phyloP scores from a whole-genome alignment of 2,888 invertebrate species.

The Noctua comes region DNA sequence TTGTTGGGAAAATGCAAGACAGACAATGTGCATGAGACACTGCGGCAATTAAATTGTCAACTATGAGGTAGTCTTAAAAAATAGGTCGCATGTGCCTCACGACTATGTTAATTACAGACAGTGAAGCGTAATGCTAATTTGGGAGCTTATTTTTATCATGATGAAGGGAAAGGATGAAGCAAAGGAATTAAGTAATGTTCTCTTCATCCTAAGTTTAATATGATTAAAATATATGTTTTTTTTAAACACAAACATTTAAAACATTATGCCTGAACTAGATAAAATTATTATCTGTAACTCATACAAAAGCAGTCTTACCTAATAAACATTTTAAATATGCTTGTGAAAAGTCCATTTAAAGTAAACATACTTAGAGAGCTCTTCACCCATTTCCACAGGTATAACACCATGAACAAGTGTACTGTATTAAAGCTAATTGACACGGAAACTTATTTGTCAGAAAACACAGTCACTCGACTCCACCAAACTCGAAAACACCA shows the following conservation, averaged over 20 bases:
- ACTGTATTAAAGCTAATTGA: not conserved
- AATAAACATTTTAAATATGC: not conserved
- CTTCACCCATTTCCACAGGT: not conserved
- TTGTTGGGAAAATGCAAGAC: not conserved
- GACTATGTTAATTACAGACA: not conserved
- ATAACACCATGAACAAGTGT: not conserved
- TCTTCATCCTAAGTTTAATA: not conserved
- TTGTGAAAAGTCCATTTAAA: not conserved
- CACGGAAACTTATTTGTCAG: not conserved
- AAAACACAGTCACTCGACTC: not conserved
- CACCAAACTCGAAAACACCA: not conserved
- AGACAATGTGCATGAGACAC: not conserved
- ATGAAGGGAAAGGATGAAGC: not conserved
- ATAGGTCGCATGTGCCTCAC: conserved; percentile 1
- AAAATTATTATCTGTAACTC: not conserved
- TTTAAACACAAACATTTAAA: not conserved
- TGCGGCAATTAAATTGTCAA: not conserved
- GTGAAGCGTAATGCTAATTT: not conserved
- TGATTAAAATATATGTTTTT: not conserved
- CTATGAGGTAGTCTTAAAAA: not conserved
- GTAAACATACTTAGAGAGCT: too few species aligned
- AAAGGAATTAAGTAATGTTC: not conserved
- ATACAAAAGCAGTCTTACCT: not conserved
- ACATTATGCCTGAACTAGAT: not conserved
- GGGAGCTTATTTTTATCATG: not conserved